These are phyloP conservation scores for Cerceris ruficornis DNA, from an alignment of 2,888 invertebrate genomes.

Conservation along the genomic window DNA sequence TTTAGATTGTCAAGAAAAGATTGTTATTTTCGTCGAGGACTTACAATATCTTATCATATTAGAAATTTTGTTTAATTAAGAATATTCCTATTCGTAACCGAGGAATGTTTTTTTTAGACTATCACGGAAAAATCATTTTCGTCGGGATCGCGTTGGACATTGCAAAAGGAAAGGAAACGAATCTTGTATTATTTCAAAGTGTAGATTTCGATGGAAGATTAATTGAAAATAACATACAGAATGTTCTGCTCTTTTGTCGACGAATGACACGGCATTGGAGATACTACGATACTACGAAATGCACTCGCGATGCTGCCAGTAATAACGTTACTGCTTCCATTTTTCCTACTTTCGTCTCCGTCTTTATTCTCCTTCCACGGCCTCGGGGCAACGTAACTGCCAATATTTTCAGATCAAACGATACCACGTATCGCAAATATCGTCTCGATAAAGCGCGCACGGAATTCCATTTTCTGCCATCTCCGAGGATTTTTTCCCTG, in stretches of 20 bases:
- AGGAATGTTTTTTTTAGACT: too few relatives aligned
- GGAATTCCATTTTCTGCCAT: constrained; percentile 22
- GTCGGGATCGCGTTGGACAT: too few relatives aligned
- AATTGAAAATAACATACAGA: too few relatives aligned
- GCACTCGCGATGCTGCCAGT: not conserved
- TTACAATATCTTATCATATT: too few relatives aligned
- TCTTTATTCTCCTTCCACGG: not conserved
- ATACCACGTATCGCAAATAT: constrained; percentile 22
- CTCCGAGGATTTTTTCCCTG: not conserved
- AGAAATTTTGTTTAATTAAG: too few relatives aligned
- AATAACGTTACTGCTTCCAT: not conserved
- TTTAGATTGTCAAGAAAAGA: too few relatives aligned
- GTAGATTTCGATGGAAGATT: too few relatives aligned
- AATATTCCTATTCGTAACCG: too few relatives aligned
- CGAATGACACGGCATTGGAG: not conserved
- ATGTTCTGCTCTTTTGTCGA: not conserved
- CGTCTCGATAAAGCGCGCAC: not conserved
- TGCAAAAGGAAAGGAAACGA: too few relatives aligned
- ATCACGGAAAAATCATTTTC: too few relatives aligned
- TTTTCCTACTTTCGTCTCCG: constrained; percentile 7
- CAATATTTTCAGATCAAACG: constrained; percentile 33
- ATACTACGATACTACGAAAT: not conserved
- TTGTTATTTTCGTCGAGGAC: too few relatives aligned
- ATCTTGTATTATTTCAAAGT: too few relatives aligned
- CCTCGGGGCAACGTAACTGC: constrained; percentile 3